A percentile compares a stretch with the other conserved stretches of the same genome.
Conservation (phyloP, 2,888 invertebrate genomes). For the Caenorhabditis imperialis region DNA sequence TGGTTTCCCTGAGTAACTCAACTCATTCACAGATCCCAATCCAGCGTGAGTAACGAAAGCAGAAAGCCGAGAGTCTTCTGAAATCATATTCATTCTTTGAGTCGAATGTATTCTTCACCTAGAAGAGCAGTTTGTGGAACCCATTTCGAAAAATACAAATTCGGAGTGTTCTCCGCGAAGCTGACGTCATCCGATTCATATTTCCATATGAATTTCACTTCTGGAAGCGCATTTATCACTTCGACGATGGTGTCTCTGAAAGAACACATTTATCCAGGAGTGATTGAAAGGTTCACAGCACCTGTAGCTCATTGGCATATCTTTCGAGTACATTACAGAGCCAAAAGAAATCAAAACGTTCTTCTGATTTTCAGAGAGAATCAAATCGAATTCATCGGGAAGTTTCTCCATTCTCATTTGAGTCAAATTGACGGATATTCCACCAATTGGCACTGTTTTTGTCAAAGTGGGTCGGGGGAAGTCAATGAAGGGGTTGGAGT, state of each 20-base stretch:
- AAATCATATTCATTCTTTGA: not conserved
- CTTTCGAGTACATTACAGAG: constrained; percentile 22
- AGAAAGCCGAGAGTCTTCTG: constrained; percentile 31
- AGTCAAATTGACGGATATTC: constrained; percentile 32
- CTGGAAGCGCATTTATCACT: constrained; percentile 14
- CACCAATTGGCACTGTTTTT: constrained; percentile 44
- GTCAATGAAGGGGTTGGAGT: constrained; percentile 45
- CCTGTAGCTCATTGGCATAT: constrained; percentile 36
- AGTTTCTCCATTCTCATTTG: constrained; percentile 18
- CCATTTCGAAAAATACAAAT: constrained; percentile 23
- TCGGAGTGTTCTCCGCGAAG: not conserved
- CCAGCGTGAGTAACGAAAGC: constrained; percentile 49
- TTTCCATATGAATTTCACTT: constrained; percentile 53
- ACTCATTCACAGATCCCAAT: constrained; percentile 40
- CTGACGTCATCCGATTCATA: constrained; percentile 17
- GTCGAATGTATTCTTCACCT: not conserved
- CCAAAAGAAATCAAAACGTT: constrained; percentile 43
- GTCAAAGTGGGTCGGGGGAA: constrained; percentile 32
- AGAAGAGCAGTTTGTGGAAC: constrained; percentile 16
- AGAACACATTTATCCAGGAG: too few relatives aligned
- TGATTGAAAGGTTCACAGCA: not conserved
- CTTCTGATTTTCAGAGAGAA: constrained; percentile 9
- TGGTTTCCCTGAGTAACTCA: constrained; percentile 41
- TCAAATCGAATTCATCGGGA: not conserved
- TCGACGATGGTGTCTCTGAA: constrained; percentile 9